Base-by-base conservation (phyloP, 1,140 invertebrate genomes). In the Drosophila nigromelanica region DNA sequence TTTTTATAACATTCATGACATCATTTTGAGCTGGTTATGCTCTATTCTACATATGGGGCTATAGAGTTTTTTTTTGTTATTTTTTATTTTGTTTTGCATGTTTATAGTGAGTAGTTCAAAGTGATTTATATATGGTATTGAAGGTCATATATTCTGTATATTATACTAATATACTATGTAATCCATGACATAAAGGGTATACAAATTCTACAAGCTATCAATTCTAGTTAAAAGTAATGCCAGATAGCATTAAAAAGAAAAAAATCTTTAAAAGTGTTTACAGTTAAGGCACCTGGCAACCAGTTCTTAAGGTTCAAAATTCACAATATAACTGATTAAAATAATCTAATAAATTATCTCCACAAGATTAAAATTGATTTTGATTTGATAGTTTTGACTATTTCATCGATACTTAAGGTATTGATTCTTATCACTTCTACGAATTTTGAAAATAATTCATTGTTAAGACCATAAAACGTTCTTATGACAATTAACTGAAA, bases 261-360 rank as follows among this genome's bases (percentile, higher is more conserved):
- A 21, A n/a, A 37, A 18, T 11, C 43, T 62, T 69, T 21, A 15
- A 10, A 11, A 51, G 24, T 12, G 4, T 7, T 14, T 7, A 14
- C 15, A 7, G 6, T 5, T 6, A 30, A 42, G 11, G 15, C 50
- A 40, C 48, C n/a, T 68, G 63, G 35, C 42, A 68, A 73, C 54
- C 60, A 55, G 5, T 11, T 33, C 24, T 45, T 30, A 11, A 24
- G n/a, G 24, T 40, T 15, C 24, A 37, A 48, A 73, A 48, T 51
- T 24, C 56, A 6, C n/a, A 27, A 30, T 11, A 47, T 18, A 11
- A 33, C n/a, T 59, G 54, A 68, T 60, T 45, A 39, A 12, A 52
- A 12, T 60, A 73, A 60, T 61, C 64, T 42, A 73, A 61, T 68
- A 68, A 73, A 73, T 73, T 68, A 73, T 60, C 42, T 43, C 10